phyloP scores from a whole-genome alignment of 2,113 vertebrate genomes.

The Parus major region DNA sequence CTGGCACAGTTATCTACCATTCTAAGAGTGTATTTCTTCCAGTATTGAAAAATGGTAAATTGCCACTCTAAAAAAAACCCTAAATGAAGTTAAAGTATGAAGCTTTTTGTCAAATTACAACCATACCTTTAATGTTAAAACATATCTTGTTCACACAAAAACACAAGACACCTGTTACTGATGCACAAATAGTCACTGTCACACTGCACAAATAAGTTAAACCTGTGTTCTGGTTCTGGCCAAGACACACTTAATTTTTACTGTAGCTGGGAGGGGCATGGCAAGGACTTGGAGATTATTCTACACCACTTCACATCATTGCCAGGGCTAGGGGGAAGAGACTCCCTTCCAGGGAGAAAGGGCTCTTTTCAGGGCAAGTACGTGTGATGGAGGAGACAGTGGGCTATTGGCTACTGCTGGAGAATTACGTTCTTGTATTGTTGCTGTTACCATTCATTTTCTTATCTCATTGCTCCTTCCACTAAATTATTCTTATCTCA shows the following conservation, averaged over 20 bases:
- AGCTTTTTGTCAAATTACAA: neutral
- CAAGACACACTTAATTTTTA: neutral
- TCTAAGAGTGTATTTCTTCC: neutral
- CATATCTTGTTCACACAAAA: neutral
- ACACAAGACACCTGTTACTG: neutral
- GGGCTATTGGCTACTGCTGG: no score
- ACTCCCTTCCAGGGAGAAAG: neutral
- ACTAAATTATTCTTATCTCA: neutral
- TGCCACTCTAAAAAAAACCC: neutral
- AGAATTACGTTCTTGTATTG: neutral
- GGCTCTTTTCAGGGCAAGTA: neutral
- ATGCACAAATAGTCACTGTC: neutral
- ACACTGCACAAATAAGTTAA: neutral
- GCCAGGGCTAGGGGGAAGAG: fast-evolving
- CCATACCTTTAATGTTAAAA: neutral
- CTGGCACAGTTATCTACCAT: neutral
- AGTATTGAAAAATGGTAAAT: neutral
- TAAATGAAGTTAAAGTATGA: neutral
- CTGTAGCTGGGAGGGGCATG: neutral
- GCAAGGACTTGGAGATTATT: neutral
- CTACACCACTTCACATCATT: neutral
- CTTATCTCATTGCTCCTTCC: neutral
- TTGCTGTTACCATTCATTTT: neutral
- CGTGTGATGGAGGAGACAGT: fast-evolving
- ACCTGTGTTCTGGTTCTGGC: neutral